Percentiles rank a stretch among this genome's conserved stretches.
Evolutionary conservation across 2,888 invertebrate genomes (phyloP).

Genomic region (Melieria crassipennis): DNA sequence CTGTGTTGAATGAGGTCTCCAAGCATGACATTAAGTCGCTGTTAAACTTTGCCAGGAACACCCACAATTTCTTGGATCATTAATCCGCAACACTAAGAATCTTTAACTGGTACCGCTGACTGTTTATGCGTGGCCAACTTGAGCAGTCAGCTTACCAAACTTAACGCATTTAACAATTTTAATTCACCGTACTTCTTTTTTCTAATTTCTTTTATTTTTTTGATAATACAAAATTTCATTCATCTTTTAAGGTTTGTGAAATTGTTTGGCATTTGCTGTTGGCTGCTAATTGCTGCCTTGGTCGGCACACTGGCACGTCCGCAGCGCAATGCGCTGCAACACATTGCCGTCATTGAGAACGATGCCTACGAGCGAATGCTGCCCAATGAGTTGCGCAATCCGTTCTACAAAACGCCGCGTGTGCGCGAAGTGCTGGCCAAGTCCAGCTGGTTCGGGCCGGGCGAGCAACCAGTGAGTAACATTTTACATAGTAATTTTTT

Average conservation of each 20-base stretch:
- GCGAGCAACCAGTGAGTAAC: slow-evolving; percentile 69
- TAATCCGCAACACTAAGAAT: too few species aligned
- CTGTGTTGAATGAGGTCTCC: too few species aligned
- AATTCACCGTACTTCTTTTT: too few species aligned
- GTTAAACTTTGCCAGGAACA: too few species aligned
- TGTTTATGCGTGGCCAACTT: too few species aligned
- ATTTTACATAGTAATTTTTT: neutral
- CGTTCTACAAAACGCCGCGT: slow-evolving; percentile 71
- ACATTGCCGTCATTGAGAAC: slow-evolving; percentile 71
- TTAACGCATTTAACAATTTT: too few species aligned
- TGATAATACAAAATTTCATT: too few species aligned
- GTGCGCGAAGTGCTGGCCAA: slow-evolving; percentile 69
- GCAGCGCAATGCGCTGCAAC: slow-evolving; percentile 62
- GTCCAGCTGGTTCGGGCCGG: slow-evolving; percentile 72
- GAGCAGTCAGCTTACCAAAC: too few species aligned
- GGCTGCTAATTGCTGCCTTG: slow-evolving; percentile 14
- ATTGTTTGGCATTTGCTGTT: neutral
- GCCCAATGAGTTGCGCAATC: slow-evolving; percentile 70
- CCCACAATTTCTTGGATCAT: too few species aligned
- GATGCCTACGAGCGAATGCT: slow-evolving; percentile 70
- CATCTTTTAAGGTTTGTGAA: neutral
- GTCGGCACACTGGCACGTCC: slow-evolving; percentile 38
- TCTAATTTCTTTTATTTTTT: too few species aligned
- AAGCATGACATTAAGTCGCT: too few species aligned
- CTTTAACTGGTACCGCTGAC: too few species aligned